Base-by-base conservation (phyloP, 2,888 invertebrate genomes). In the Lomographa bimaculata region DNA sequence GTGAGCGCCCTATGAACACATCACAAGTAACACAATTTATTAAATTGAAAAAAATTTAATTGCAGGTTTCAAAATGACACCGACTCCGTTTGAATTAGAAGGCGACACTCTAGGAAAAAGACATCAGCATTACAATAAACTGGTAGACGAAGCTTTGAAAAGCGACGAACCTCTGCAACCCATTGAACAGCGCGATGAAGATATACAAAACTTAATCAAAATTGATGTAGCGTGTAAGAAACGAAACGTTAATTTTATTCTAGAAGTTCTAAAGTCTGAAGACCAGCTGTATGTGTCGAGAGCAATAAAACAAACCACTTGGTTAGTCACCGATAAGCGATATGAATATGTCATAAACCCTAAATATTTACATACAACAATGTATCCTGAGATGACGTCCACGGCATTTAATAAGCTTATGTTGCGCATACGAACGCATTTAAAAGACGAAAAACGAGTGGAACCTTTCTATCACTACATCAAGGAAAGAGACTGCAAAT, bases 261-360 rank as follows among this genome's bases (percentile, higher is more conserved):
- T 75, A 4, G 53, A 64, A 17, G 61, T 64, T 9, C 50, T 77
- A 0, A 66, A 71, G 32, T 60, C 61, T 20, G 61, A 67, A 27
- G 76, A 79, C 33, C 65, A 72, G 61, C 48, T 83, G 17, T 78
- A 74, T 37, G 69, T 74, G 1, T 69, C 79, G 4, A 65, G 69
- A 51, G 79, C 69, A n/a, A 69, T 83, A 23, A 80, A 75, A 40
- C 54, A 59, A 27, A 65, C 68, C 25, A 46, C 56, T 6, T 82
- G 82, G 82, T 47, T 82, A n/a, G 60, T 83, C 19, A 76, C 67
- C 1, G 76, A 82, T 11, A 46, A 54, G 5, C 50, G 72, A 32
- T 77, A 78, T 40, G 64, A 64, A 3, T 48, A 76, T 45, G 66
- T 82, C 23, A 64, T 84, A 28, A 80, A 83, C 40, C 79, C 82